These are phyloP conservation scores for Aquatica leii DNA, from an alignment of 2,888 invertebrate species.

Conservation along the genomic window DNA sequence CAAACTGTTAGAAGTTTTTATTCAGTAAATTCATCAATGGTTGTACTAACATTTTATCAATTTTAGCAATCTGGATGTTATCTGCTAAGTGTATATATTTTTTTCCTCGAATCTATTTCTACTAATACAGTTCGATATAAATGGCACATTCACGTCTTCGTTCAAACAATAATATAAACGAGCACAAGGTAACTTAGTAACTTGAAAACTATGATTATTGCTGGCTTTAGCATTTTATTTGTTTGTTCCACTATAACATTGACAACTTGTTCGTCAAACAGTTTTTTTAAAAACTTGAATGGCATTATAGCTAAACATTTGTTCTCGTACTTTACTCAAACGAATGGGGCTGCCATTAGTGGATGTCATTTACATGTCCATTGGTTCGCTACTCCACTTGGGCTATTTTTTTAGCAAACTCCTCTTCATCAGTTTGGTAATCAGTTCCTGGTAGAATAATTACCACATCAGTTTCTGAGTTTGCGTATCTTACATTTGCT, in stretches of 20 bases:
- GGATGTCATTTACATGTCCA: background rate
- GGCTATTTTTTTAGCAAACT: background rate
- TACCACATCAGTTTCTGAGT: too few species aligned
- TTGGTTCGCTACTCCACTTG: background rate
- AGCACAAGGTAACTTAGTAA: background rate
- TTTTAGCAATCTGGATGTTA: too few species aligned
- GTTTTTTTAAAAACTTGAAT: background rate
- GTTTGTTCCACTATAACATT: too few species aligned
- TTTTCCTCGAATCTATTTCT: background rate
- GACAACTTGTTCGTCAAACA: background rate
- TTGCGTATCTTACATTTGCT: background rate
- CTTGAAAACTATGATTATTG: background rate
- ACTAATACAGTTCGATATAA: too few species aligned
- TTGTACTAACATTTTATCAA: background rate
- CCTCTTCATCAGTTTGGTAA: too few species aligned
- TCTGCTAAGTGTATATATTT: background rate
- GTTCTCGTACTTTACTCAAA: background rate
- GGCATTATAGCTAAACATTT: background rate
- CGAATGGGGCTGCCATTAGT: background rate
- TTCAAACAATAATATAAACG: background rate
- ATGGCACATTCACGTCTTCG: too few species aligned
- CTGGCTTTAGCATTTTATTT: background rate
- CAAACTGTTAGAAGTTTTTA: too few species aligned
- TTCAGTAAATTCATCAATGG: too few species aligned
- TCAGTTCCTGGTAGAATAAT: too few species aligned